Base-by-base conservation (phyloP, 1,140 invertebrate species). In the Ostrea edulis region DNA sequence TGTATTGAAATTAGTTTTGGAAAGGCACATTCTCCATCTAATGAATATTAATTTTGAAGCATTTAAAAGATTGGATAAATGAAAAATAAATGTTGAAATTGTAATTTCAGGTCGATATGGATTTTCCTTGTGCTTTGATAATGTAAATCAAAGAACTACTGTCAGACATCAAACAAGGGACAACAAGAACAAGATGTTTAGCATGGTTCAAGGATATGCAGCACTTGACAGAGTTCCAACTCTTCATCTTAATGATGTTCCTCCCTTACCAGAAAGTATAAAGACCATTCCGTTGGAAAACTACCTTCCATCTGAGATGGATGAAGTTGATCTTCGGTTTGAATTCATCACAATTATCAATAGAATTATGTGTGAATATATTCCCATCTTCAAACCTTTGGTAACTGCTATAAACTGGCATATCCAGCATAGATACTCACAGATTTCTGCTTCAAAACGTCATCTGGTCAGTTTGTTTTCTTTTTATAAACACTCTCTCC, bases 301-400 rank as follows among this genome's bases (percentile, higher is more conserved):
- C 11, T 87, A 84, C 35, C 17, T 89, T 8, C 82, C 83, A 58
- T 44, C 62, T 17, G 53, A 82, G 12, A 71, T 82, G 25, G 88
- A 89, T 85, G 82, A 89, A 71, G 62, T 55, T 35, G 12, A 51
- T 17, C 35, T 89, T 12, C 35, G 71, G 54, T 58, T 35, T 14
- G 89, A 89, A 86, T 71, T 89, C 25, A 54, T 84, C 2, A 84
- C 25, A 9, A 68, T 87, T 8, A 35, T 89, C 17, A 65, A 65
- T 12, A 85, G 71, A 65, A 83, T 87, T 58, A 35, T 89, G 22
- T 22, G 25, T 52, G 17, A 62, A 12, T 20, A 81, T 55, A n/a
- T 87, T 22, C n/a, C 62, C 77, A 44, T 68, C 9, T 87, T 87
- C 44, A 65, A 68, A 8, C 68, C 85, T 44, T n/a, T 87, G 17